A percentile compares a stretch with the other conserved stretches of the same genome.
Conservation (phyloP, 2,113 vertebrate genomes). For the Balaeniceps rex region DNA sequence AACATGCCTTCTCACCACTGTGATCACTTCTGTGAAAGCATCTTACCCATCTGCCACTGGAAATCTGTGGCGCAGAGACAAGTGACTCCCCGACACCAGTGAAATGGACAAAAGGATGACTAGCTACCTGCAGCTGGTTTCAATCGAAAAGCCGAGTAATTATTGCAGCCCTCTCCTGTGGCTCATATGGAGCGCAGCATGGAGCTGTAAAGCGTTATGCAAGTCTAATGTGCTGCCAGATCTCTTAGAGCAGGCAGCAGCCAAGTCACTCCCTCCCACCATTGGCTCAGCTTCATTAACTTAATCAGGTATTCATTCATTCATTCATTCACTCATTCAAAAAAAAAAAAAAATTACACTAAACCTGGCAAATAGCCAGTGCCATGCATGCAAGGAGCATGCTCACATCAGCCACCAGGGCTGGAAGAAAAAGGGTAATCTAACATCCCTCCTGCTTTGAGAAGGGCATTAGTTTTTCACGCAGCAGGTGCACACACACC, state of each 20-base stretch:
- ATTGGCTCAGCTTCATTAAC: constrained; percentile 77
- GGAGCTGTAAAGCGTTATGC: constrained; percentile 76
- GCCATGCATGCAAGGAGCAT: constrained; percentile 47
- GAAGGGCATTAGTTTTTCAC: not conserved
- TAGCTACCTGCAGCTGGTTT: constrained; percentile 66
- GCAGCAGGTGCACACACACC: not conserved
- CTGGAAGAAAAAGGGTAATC: not conserved
- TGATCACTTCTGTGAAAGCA: not conserved
- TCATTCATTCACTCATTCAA: constrained; percentile 86
- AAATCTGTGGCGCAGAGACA: not conserved
- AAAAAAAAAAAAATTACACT: constrained; percentile 51
- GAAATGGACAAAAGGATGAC: constrained; percentile 51
- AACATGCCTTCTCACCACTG: not conserved
- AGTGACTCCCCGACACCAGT: constrained; percentile 15
- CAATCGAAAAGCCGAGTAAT: constrained; percentile 44
- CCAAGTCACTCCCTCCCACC: constrained; percentile 73
- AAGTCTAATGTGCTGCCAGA: constrained; percentile 82
- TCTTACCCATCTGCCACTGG: constrained; percentile 10
- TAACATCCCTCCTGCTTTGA: not conserved
- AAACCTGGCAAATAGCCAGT: constrained; percentile 74
- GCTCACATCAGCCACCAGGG: not conserved
- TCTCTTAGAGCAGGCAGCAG: constrained; percentile 77
- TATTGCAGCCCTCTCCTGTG: constrained; percentile 58
- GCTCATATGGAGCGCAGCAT: constrained; percentile 71
- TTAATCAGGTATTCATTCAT: constrained; percentile 94